Conservation (phyloP, 2,113 vertebrate genomes). For the Sminthopsis crassicaudata region DNA sequence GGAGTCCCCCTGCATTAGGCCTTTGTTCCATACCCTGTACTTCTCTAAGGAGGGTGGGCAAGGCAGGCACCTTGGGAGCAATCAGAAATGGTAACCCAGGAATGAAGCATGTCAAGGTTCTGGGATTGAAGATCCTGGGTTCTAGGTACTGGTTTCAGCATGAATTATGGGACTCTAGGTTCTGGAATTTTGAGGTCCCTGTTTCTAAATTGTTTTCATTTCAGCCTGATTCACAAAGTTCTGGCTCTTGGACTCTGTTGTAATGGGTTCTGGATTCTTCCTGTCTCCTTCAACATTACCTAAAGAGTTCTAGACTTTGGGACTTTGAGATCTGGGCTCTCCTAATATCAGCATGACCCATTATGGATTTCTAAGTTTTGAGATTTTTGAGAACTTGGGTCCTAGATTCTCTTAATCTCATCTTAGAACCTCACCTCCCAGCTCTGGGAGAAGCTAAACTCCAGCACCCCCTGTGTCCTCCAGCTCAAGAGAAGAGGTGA, state of each 20-base stretch:
- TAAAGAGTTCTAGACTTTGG: background rate
- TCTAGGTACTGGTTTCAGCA: constrained; percentile 4
- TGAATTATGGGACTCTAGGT: background rate
- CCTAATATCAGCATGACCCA: background rate
- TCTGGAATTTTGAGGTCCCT: background rate
- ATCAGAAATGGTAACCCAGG: background rate
- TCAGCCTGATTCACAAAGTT: background rate
- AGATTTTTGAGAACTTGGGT: background rate
- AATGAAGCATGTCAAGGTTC: background rate
- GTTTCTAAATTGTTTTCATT: background rate
- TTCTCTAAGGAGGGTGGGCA: background rate
- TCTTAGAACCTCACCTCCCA: background rate
- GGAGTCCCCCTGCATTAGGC: background rate
- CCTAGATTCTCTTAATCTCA: background rate
- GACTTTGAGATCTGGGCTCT: background rate
- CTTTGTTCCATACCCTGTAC: background rate
- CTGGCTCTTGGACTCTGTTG: background rate
- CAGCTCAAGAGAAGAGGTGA: constrained; percentile 21
- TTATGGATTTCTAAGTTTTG: background rate
- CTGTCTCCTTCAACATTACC: background rate
- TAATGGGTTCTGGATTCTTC: background rate
- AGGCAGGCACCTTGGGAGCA: background rate
- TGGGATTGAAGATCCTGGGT: background rate
- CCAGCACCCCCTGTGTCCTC: constrained; percentile 1
- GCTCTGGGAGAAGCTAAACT: background rate